phyloP scores from a whole-genome alignment of 2,113 vertebrate species.

The Elgaria multicarinata region DNA sequence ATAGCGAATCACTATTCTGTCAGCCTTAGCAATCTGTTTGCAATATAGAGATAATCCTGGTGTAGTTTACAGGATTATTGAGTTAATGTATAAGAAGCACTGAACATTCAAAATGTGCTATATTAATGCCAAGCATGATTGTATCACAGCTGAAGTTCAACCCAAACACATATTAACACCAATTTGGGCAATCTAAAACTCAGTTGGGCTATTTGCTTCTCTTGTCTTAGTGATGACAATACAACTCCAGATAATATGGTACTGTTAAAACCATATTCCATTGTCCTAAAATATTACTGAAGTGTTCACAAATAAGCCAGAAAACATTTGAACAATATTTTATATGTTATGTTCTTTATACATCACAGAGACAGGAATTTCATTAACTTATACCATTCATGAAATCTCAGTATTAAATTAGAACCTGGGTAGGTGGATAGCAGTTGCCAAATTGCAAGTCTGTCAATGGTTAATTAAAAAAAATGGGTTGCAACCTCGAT shows the following conservation, averaged over 20 bases:
- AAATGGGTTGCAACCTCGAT: too few species aligned
- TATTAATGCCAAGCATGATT: background rate
- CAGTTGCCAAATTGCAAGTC: background rate
- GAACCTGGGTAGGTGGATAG: background rate
- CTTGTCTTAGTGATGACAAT: background rate
- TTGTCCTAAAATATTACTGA: background rate
- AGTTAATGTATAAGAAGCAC: background rate
- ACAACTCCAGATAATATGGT: background rate
- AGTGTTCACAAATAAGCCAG: background rate
- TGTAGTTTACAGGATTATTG: background rate
- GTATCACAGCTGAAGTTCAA: background rate
- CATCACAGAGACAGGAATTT: background rate
- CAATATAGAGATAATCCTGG: background rate
- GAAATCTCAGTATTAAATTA: background rate
- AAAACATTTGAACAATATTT: too few species aligned
- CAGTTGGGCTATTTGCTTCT: background rate
- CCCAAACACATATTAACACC: background rate
- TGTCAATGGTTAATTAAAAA: background rate
- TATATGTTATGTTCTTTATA: background rate
- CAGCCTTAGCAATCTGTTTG: background rate
- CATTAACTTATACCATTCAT: background rate
- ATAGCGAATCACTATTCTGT: background rate
- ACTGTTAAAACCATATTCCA: background rate
- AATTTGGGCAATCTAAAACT: background rate
- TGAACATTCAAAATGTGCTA: background rate